A percentile compares a stretch with the other conserved stretches of the same genome.
These are phyloP conservation scores for Petrocephalus schoutedeni DNA, from an alignment of 2,797 vertebrate genomes.

Conservation along the genomic window DNA sequence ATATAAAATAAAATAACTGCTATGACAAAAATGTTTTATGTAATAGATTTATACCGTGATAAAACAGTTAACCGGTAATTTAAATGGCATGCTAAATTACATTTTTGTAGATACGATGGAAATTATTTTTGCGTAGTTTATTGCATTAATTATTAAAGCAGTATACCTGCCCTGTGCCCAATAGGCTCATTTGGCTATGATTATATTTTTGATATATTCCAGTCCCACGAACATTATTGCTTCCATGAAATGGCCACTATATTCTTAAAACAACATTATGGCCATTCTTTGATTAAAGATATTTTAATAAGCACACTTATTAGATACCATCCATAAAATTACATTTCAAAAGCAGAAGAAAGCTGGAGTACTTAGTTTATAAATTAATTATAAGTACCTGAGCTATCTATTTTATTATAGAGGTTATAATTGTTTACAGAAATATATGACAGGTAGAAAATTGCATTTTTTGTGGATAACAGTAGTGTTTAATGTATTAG, in stretches of 20 bases:
- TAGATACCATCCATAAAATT: neutral
- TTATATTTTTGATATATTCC: neutral
- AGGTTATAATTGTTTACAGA: neutral
- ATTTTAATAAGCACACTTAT: constrained; percentile 1
- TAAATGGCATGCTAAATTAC: neutral
- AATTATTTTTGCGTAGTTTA: neutral
- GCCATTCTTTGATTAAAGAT: neutral
- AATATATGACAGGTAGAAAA: neutral
- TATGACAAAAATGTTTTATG: neutral
- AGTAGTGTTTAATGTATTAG: neutral
- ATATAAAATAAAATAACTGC: neutral
- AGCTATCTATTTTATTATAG: neutral
- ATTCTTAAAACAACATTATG: neutral
- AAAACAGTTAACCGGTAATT: neutral
- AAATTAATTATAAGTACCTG: neutral
- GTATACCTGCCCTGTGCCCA: neutral
- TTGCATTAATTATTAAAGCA: constrained; percentile 3
- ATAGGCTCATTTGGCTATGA: neutral
- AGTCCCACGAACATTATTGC: neutral
- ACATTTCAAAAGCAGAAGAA: neutral
- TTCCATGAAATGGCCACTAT: neutral
- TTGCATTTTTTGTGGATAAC: neutral
- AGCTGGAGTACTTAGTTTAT: neutral
- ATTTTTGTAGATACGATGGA: neutral
- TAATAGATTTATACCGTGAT: neutral